Evolutionary conservation across 2,888 invertebrate genomes (phyloP), one percentile per base, ranked within the genome.

Genomic region (Phlogophora meticulosa): DNA sequence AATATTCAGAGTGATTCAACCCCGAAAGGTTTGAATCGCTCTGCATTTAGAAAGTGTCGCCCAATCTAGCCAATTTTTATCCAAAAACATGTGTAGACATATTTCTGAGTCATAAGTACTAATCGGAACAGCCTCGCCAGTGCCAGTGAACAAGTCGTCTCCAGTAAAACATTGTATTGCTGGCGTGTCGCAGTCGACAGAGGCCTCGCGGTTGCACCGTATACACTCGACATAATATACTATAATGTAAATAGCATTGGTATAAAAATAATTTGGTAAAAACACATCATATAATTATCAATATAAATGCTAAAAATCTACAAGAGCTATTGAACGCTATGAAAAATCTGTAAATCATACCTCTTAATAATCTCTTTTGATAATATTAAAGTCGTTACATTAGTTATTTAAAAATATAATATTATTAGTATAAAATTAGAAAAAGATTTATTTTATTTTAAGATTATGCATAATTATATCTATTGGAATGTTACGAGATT

Each of bases 191-290:
- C 63, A 42, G 34, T 24, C 76, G 79, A 80, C 76, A 62, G 48
- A 64, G 53, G 74, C 70, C 62, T 67, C 51, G 55, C 65, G 64
- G 82, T 85, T 86, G 87, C 88, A 83, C 84, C 86, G 85, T 81
- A 76, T 76, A 80, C 83, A 78, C 71, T 79, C 82, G 70, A 82
- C 85, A 88, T 87, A 88, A 88, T 87, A 88, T 86, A 89, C 86
- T 90, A 91, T 84, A 89, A 87, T 84, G 87, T 92, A 92, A 82
- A 92, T 90, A 92, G 91, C 94, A 95, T 94, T 95, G 95, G 94
- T 94, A 94, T 94, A 89, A 91, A 91, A 92, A 89, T 87, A 94
- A 94, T 94, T 95, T 94, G 94, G 94, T 94, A 93, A 94, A 90
- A 90, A 90, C 89, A 85, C 72, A 73, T 81, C 71, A 70, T 81